phyloP scores from a whole-genome alignment of 1,140 invertebrate genomes.

The Dinothrombium tinctorium region DNA sequence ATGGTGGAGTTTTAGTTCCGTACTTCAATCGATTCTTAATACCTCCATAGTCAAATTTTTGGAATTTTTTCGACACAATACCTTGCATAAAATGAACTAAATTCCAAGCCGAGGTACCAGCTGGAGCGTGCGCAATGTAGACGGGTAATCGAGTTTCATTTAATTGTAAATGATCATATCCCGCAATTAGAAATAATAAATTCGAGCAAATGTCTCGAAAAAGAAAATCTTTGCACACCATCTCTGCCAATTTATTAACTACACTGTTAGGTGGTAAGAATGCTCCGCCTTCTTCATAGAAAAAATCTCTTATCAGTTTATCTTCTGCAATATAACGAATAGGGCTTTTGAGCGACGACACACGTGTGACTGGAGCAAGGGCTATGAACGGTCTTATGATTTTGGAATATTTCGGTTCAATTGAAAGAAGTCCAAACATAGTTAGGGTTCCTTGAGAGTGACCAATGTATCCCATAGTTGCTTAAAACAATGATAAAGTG shows the following conservation, averaged over 20 bases:
- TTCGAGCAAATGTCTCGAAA: conserved; percentile 4
- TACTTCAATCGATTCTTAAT: conserved; percentile 6
- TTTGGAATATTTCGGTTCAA: conserved; percentile 34
- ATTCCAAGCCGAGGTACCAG: conserved; percentile 52
- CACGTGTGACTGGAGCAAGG: conserved; percentile 46
- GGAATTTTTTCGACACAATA: background rate
- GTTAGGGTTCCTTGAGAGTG: conserved; percentile 39
- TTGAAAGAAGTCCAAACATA: conserved; percentile 34
- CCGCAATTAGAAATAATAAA: conserved; percentile 2
- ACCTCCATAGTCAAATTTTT: conserved; percentile 6
- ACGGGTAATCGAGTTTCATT: conserved; percentile 39
- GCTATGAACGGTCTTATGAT: conserved; percentile 30
- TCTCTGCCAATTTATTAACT: background rate
- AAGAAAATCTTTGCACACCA: background rate
- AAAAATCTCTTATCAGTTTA: background rate
- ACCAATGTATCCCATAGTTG: too few relatives aligned
- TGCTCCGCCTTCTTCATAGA: background rate
- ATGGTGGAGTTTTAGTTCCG: conserved; percentile 1
- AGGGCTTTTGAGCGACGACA: conserved; percentile 41
- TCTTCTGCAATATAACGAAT: conserved; percentile 18
- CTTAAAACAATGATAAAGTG: too few relatives aligned
- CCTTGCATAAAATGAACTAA: conserved; percentile 34
- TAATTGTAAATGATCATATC: conserved; percentile 1
- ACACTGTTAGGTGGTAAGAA: background rate
- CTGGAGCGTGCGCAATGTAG: conserved; percentile 51